Evolutionary conservation across 1,140 invertebrate species (phyloP).

Genomic region (Aphelinus atriplicis): DNA sequence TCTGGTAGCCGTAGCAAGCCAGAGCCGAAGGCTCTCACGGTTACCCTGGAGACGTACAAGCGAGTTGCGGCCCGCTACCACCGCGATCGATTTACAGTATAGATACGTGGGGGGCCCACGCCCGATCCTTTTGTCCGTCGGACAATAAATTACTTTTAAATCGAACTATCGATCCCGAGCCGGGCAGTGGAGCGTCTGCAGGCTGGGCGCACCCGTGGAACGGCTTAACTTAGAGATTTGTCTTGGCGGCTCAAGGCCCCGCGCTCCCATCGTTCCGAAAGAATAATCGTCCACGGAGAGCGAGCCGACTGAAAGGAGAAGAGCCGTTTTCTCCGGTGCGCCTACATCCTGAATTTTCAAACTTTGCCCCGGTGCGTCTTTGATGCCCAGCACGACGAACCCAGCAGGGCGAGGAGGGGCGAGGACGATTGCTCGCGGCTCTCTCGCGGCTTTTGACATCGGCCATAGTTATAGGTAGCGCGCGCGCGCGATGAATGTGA

Average conservation of each 20-base stretch:
- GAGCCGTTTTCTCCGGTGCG: slow-evolving; percentile 39
- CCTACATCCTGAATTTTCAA: slow-evolving; percentile 40
- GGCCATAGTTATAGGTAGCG: background rate
- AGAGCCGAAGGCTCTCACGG: slow-evolving; percentile 1
- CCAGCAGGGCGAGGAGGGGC: background rate
- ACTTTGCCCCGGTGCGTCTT: slow-evolving; percentile 26
- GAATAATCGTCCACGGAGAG: slow-evolving; percentile 30
- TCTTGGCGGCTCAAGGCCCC: slow-evolving; percentile 29
- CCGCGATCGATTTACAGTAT: slow-evolving; percentile 22
- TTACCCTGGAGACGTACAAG: slow-evolving; percentile 18
- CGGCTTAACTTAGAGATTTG: slow-evolving; percentile 33
- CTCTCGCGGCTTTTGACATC: slow-evolving; percentile 33
- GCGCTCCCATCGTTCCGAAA: slow-evolving; percentile 26
- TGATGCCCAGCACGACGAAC: background rate
- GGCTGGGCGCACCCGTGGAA: background rate
- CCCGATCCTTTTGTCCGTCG: slow-evolving; percentile 29
- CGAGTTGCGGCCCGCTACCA: background rate
- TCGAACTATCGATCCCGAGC: slow-evolving; percentile 33
- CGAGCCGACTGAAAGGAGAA: background rate
- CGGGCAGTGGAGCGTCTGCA: no score
- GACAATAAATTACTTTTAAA: slow-evolving; percentile 43
- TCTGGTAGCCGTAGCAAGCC: slow-evolving; percentile 3
- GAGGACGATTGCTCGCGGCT: background rate
- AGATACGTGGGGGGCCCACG: slow-evolving; percentile 1
- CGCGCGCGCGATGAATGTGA: background rate